phyloP scores from a whole-genome alignment of 2,113 vertebrate genomes.

The Ursus arctos region DNA sequence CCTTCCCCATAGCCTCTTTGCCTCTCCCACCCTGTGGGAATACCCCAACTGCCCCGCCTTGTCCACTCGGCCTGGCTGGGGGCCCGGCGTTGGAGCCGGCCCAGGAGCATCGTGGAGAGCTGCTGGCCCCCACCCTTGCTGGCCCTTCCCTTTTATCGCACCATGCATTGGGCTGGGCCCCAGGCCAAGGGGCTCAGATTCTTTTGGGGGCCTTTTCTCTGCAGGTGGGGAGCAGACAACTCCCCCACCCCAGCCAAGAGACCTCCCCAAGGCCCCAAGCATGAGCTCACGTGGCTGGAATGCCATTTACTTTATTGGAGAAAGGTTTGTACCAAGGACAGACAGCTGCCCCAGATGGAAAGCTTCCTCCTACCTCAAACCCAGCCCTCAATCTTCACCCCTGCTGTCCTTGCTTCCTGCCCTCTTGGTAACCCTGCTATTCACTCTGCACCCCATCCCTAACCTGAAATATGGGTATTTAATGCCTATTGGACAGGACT shows the following conservation, averaged over 20 bases:
- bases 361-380: not conserved
- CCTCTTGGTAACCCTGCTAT: not conserved
- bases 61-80: constrained; percentile 43
- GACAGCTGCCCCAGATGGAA: not conserved
- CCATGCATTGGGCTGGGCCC: constrained; percentile 19
- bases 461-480: not conserved
- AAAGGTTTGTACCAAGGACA: not conserved
- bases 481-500: not conserved
- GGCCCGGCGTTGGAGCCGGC: not conserved
- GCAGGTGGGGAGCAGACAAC: constrained; percentile 62
- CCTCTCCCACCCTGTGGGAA: not conserved
- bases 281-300: constrained; percentile 71
- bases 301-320: constrained; percentile 47
- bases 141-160: constrained; percentile 37
- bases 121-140: not conserved
- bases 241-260: not conserved
- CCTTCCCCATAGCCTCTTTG: not conserved
- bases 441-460: not conserved
- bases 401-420: not conserved
- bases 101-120: constrained; percentile 22
- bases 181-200: constrained; percentile 40
- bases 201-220: not conserved
- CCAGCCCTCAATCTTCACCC: too few relatives aligned
- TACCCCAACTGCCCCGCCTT: not conserved
- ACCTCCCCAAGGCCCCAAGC: not conserved